Evolutionary conservation across 2,888 invertebrate genomes (phyloP), one percentile per base, ranked within the genome.

Genomic region (Troides helena): DNA sequence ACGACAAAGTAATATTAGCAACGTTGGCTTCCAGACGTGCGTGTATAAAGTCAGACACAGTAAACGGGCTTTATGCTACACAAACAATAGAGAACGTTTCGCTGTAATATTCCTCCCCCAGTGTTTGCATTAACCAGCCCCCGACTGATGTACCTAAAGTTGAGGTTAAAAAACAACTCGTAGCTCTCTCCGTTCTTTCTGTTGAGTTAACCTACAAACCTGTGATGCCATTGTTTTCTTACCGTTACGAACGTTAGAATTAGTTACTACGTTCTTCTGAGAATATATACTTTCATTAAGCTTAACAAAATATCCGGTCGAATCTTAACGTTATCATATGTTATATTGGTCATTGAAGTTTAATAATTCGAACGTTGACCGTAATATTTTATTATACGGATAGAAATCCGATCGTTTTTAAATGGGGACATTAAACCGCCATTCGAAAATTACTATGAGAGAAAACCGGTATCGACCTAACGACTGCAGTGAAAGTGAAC

Each of bases 81-180:
- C 66, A 69, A 66, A 69, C 66, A 66, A 66, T 66, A 21, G 62
- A 46, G 65, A 65, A 69, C 65, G 62, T 69, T 66, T 65, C 69
- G 50, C 50, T 58, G 62, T 66, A 69, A 69, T 69, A 61, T 69
- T 69, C 62, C 58, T 69, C 58, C 58, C 46, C 68, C 58, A 57
- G 62, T 66, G 62, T 69, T 69, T 66, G 62, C 62, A 66, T 69
- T 57, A 65, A 61, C 43, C 50, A 57, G 65, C 61, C 61, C 61
- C 61, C 50, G 56, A 2, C 39, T 43, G 62, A 36, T 67, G 43
- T 63, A 59, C 58, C 46, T 64, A 64, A 60, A 50, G 53, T 59
- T 59, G 43, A 57, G 57, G 63, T 68, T 63, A n/a, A 43, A 63
- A 50, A 57, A 50, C 53, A 57, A 50, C 53, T 61, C 18, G 23